Evolutionary conservation across 2,797 vertebrate species (phyloP), one percentile per base, ranked within the genome.

Genomic region (Acanthurus lineatus): DNA sequence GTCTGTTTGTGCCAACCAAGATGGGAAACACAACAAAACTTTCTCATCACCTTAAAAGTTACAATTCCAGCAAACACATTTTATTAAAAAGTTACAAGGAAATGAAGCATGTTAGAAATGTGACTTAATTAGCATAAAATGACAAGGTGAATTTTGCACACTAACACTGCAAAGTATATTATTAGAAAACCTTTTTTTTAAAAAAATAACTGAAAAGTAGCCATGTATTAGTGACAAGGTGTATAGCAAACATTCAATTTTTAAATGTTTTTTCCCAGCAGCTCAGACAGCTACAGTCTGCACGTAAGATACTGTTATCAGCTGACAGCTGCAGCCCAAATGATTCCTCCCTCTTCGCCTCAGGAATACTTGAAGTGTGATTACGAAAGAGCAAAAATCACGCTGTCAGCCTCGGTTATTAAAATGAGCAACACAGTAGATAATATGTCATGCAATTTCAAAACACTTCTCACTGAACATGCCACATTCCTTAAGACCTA

Each of bases 381-480:
- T 76, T 76, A 73, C 63, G 44, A 71, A 71, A 61, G 42, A 79
- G 79, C 14, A 28, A 17, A 74, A 81, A 70, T 77, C 57, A 53
- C 71, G 45, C 53, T 61, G 84, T 75, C 84, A 76, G 73, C 76
- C 64, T 20, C 0, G n/a, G 53, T 82, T 77, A 82, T 85, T 73
- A 70, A 82, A 86, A 73, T 42, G 71, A 85, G 68, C 67, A 35
- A 67, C 63, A 12, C 9, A 5, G 67, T 4, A 73, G 68, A 76
- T 71, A 47, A 72, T 59, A 15, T 54, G 58, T 71, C 86, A 66
- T 17, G 69, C 65, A 3, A 20, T 69, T 75, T 83, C 84, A 85
- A 82, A 87, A 84, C 79, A 84, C 52, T 32, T 63, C 70, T 79
- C 25, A 49, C 19, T 54, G 28, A 86, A 85, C 63, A 77, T 1